phyloP scores from a whole-genome alignment of 2,888 invertebrate genomes.

The Drosophila anomelani region DNA sequence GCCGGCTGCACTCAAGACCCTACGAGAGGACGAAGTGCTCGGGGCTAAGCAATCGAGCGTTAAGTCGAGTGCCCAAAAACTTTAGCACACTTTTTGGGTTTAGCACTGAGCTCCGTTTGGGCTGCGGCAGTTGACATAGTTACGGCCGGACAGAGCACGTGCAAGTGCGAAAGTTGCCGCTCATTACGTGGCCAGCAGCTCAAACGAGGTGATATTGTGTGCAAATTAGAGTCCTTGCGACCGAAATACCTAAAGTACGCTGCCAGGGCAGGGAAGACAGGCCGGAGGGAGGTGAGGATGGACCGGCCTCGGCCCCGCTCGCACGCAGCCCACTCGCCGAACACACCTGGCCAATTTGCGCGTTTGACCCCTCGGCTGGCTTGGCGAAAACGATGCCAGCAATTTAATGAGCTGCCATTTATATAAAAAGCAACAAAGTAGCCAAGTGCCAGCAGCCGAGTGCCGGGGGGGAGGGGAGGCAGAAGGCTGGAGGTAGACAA shows the following conservation, averaged over 20 bases:
- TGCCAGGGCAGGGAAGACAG: slow-evolving; percentile 1
- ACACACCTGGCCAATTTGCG: slow-evolving; percentile 71
- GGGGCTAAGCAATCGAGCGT: slow-evolving; percentile 69
- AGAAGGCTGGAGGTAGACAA: slow-evolving; percentile 63
- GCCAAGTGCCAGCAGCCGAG: slow-evolving; percentile 43
- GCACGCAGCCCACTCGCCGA: slow-evolving; percentile 18
- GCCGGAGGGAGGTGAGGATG: not conserved
- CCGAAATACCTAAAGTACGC: slow-evolving; percentile 46
- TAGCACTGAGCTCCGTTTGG: slow-evolving; percentile 13
- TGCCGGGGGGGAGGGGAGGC: not conserved
- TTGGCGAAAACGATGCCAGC: slow-evolving; percentile 62
- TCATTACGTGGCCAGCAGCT: slow-evolving; percentile 76
- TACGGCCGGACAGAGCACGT: slow-evolving; percentile 57
- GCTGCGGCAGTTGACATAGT: slow-evolving; percentile 65
- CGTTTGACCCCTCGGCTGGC: slow-evolving; percentile 37
- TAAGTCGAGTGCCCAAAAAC: slow-evolving; percentile 65
- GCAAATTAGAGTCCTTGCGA: slow-evolving; percentile 69
- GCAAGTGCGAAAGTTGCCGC: slow-evolving; percentile 73
- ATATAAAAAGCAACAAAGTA: slow-evolving; percentile 69
- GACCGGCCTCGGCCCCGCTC: not conserved
- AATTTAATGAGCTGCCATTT: slow-evolving; percentile 82
- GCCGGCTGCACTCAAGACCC: slow-evolving; percentile 46
- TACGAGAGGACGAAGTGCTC: slow-evolving; percentile 29
- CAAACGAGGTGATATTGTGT: slow-evolving; percentile 69
- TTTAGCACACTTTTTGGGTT: slow-evolving; percentile 68